These are phyloP conservation scores for Dryas iulia DNA, from an alignment of 1,140 invertebrate species.

Conservation along the genomic window DNA sequence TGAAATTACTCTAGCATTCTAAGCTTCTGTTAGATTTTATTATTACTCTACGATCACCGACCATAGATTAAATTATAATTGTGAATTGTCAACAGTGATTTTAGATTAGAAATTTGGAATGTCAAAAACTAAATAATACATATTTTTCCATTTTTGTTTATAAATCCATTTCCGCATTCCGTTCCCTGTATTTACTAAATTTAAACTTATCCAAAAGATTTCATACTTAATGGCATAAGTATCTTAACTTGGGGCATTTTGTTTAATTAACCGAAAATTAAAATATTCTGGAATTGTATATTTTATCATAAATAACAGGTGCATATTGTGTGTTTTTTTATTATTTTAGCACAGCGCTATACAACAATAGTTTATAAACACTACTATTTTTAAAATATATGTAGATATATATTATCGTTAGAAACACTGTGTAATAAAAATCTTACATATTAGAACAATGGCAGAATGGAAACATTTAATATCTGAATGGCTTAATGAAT, in stretches of 20 bases:
- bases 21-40: no score
- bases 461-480: slow-evolving; percentile 85
- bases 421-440: background rate
- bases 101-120: background rate
- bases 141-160: background rate
- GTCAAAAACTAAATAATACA: background rate
- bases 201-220: background rate
- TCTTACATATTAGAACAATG: slow-evolving; percentile 75
- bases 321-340: no score
- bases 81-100: no score
- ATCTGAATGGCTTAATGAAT: slow-evolving; percentile 90
- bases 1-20: no score
- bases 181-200: background rate
- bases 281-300: background rate
- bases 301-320: background rate
- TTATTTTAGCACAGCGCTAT: no score
- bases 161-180: background rate
- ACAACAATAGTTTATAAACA: no score
- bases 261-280: background rate
- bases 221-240: background rate
- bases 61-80: no score
- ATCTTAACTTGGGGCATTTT: background rate
- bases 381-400: no score
- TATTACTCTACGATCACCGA: no score
- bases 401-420: background rate